Conservation (phyloP, 1,140 invertebrate species). For the Conus betulinus region DNA sequence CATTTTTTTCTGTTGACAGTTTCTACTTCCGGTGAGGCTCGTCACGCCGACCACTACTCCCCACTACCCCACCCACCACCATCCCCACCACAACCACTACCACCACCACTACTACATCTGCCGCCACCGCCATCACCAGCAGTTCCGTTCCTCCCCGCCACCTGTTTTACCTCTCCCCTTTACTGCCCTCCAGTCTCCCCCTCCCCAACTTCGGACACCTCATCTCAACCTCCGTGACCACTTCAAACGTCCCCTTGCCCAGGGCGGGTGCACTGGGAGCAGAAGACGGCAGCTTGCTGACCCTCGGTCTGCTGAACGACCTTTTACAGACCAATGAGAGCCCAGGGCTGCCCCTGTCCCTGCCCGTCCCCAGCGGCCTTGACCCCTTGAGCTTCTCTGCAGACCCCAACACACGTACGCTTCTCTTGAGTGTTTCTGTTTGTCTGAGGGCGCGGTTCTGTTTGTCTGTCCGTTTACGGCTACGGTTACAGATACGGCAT, state of each 20-base stretch:
- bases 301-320: background rate
- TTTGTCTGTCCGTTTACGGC: too few relatives aligned
- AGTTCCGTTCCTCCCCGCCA: background rate
- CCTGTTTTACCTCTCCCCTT: background rate
- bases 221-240: background rate
- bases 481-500: too few relatives aligned
- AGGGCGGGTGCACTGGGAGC: background rate
- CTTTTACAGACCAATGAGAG: background rate
- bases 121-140: background rate
- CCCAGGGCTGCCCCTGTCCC: background rate
- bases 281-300: background rate
- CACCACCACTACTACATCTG: background rate
- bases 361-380: background rate
- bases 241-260: background rate
- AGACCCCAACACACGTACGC: background rate
- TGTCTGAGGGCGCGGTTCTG: too few relatives aligned
- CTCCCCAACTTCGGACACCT: background rate
- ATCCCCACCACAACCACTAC: background rate
- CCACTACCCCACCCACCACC: background rate
- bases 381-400: background rate
- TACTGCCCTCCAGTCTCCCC: background rate
- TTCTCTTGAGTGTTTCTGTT: background rate
- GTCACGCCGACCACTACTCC: background rate
- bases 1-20: background rate
- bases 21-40: slow-evolving; percentile 4